Base-by-base conservation (phyloP, 2,888 invertebrate species). In the Bibio marci region DNA sequence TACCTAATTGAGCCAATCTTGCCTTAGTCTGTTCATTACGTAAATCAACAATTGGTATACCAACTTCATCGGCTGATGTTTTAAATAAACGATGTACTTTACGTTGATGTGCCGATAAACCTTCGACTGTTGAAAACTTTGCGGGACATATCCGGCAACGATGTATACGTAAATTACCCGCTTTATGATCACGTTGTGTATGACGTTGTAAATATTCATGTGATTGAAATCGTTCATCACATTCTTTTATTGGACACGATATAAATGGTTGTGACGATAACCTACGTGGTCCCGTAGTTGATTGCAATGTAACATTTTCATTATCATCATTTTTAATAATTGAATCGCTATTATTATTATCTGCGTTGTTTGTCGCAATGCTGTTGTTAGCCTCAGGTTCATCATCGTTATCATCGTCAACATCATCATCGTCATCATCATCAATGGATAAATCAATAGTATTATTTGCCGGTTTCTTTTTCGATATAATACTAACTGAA, bases 81-180 rank as follows among this genome's bases (percentile, higher is more conserved):
- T 68, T 68, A 45, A 67, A 64, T 11, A 63, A 58, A 37, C 64
- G 53, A 55, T 69, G 65, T 56, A 69, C 56, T 38, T 72, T 71
- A 48, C 76, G 77, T 30, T 77, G 63, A 52, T 81, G 81, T 45
- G 74, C 66, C 32, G 59, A 57, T 37, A 73, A 52, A 12, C 66
- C 68, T 37, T 65, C 58, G 1, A 69, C 67, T 37, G 75, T 76
- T 1, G 79, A 76, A 52, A 80, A 81, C 25, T 77, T 72, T 0
- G 80, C 78, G 0, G 76, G 73, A 49, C 81, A 81, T 35, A 76
- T 64, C 48, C 76, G 76, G 48, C 81, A 81, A 46, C 75, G 68
- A 8, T 22, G n/a, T 19, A 35, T 25, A 8, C 35, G 35, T 3
- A 42, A 14, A 18, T 43, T 43, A 8, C 32, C 30, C 10, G 46